phyloP scores from a whole-genome alignment of 2,113 vertebrate genomes.

The Tautogolabrus adspersus region DNA sequence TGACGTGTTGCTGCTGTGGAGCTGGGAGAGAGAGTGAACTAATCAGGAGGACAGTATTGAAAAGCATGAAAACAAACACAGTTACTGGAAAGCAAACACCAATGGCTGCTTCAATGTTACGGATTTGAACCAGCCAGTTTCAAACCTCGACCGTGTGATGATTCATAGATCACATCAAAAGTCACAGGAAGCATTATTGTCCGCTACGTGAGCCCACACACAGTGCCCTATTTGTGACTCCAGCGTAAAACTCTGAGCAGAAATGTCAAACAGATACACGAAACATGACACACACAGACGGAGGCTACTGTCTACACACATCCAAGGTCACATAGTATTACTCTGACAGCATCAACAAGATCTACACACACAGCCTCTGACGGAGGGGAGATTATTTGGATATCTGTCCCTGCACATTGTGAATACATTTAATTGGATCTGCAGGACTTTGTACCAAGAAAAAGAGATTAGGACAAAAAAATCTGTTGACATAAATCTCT shows the following conservation, averaged over 20 bases:
- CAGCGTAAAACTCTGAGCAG: no score
- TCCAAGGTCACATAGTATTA: not conserved
- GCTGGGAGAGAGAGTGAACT: no score
- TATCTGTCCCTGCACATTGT: not conserved
- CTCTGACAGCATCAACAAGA: not conserved
- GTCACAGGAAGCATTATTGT: not conserved
- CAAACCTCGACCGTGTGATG: not conserved
- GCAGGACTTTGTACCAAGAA: not conserved
- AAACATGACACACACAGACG: not conserved
- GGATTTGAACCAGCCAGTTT: not conserved
- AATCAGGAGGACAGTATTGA: no score
- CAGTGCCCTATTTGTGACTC: not conserved
- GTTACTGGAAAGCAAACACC: not conserved
- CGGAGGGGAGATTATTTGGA: not conserved
- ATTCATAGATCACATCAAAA: not conserved
- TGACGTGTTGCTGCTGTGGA: no score
- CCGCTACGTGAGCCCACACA: not conserved
- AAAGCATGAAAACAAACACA: no score
- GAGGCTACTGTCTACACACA: not conserved
- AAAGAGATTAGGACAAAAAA: not conserved
- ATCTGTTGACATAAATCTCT: not conserved
- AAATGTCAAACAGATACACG: not conserved
- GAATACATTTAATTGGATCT: slow-evolving; percentile 7
- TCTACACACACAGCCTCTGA: not conserved
- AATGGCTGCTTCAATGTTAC: not conserved